Conservation (phyloP, 1,140 invertebrate species). For the Penaeus chinensis region DNA sequence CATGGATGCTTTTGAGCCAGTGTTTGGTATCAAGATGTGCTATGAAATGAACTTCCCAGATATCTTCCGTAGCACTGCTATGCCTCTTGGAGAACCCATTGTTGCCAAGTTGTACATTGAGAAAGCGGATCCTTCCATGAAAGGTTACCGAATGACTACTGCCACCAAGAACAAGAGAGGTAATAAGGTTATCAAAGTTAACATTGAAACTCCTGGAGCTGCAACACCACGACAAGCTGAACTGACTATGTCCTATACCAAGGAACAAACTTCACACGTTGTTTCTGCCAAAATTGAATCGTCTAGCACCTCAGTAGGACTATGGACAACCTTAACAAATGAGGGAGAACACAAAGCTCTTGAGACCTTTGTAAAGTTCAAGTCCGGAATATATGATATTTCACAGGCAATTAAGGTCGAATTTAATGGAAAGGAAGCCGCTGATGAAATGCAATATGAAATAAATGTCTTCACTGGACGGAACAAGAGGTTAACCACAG, state of each 20-base stretch:
- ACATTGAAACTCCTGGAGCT: conserved; percentile 18
- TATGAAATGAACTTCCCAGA: conserved; percentile 44
- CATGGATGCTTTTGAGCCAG: conserved; percentile 14
- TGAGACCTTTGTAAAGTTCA: neutral
- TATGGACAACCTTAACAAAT: conserved; percentile 4
- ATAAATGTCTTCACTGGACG: too few species aligned
- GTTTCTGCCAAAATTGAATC: conserved; percentile 5
- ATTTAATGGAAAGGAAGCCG: neutral
- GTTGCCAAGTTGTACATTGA: neutral
- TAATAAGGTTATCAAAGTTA: neutral
- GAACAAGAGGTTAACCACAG: too few species aligned
- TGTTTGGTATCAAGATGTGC: conserved; percentile 30
- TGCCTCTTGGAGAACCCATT: conserved; percentile 29
- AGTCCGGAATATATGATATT: neutral
- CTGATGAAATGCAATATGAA: too few species aligned
- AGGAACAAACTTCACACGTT: neutral
- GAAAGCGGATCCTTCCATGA: neutral
- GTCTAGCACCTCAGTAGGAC: neutral
- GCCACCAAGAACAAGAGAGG: neutral
- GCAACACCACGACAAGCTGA: conserved; percentile 10
- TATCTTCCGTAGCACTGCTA: conserved; percentile 27
- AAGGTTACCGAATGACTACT: neutral
- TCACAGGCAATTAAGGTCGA: conserved; percentile 14
- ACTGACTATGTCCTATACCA: neutral
- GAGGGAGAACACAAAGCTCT: neutral